Conservation (phyloP, 2,797 vertebrate species). For the Manis pentadactyla region DNA sequence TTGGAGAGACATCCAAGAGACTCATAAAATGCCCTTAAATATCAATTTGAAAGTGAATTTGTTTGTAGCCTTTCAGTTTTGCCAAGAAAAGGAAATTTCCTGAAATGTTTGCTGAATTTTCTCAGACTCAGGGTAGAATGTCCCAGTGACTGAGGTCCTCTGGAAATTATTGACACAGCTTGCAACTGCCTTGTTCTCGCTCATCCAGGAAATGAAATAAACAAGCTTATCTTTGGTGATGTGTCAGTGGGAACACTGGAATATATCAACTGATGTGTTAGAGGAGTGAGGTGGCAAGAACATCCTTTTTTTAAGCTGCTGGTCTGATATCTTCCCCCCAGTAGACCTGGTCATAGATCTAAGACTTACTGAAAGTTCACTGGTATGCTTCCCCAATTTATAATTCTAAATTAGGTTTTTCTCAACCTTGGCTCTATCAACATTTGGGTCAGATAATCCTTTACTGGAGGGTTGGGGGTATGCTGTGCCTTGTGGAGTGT, state of each 20-base stretch:
- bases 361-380: background rate
- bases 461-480: background rate
- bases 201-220: slow-evolving; percentile 69
- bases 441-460: background rate
- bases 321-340: background rate
- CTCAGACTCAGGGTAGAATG: slow-evolving; percentile 58
- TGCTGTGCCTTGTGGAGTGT: background rate
- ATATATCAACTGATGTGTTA: background rate
- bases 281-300: background rate
- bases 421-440: background rate
- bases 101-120: slow-evolving; percentile 62
- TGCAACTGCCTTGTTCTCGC: slow-evolving; percentile 66
- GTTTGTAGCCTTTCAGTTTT: slow-evolving; percentile 65
- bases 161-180: slow-evolving; percentile 77
- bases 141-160: slow-evolving; percentile 59
- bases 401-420: background rate
- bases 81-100: slow-evolving; percentile 60
- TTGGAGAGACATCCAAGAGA: slow-evolving; percentile 75
- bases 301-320: background rate
- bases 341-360: background rate
- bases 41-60: slow-evolving; percentile 78
- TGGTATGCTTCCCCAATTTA: slow-evolving; percentile 6
- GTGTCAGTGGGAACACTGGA: background rate
- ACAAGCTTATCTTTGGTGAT: background rate
- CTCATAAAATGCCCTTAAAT: slow-evolving; percentile 78